Evolutionary conservation across 2,113 vertebrate genomes (phyloP).

Genomic region (Fregetta grallaria): DNA sequence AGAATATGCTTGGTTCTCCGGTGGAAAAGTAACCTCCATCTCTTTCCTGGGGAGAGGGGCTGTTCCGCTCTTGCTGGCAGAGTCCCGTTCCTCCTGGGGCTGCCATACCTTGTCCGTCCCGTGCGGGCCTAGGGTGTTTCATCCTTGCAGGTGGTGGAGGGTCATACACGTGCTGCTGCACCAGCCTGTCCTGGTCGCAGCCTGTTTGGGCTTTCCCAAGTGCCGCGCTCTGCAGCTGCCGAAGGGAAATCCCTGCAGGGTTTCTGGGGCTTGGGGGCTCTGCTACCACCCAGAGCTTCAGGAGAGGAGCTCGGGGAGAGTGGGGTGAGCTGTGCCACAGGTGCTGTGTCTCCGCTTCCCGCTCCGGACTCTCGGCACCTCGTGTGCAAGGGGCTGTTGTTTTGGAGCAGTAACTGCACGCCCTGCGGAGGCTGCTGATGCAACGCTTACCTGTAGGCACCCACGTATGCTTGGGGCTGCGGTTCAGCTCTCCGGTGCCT

Average conservation of each 20-base stretch:
- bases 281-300: not conserved
- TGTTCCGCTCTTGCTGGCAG: not conserved
- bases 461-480: not conserved
- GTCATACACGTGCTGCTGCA: not conserved
- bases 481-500: not conserved
- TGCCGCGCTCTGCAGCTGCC: not conserved
- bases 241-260: not conserved
- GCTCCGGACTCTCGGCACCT: accelerated
- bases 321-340: not conserved
- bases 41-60: not conserved
- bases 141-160: not conserved
- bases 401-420: accelerated
- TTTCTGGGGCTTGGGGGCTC: not conserved
- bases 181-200: not conserved
- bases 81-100: not conserved
- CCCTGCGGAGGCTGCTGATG: not conserved
- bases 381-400: not conserved
- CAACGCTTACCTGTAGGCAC: not conserved
- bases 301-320: not conserved
- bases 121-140: not conserved
- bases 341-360: accelerated
- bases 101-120: not conserved
- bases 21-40: not conserved
- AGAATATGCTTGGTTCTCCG: not conserved
- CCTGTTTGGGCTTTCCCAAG: not conserved